Base-by-base conservation (phyloP, 53 echinoderm and acorn worm genomes). In the Hippasteria phrygiana region DNA sequence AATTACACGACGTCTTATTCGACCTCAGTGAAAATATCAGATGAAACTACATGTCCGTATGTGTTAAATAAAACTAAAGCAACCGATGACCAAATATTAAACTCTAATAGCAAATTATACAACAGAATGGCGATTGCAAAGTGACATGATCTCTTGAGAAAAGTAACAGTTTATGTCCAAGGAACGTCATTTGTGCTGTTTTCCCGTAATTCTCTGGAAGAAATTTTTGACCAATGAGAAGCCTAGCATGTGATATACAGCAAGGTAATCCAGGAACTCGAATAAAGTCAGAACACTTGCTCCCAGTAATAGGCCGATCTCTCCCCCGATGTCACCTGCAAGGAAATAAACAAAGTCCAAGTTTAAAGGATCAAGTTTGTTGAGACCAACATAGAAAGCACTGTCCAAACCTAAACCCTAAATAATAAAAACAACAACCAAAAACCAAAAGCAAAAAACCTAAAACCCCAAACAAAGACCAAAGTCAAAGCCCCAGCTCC, bases 241-340 rank as follows among this genome's bases (percentile, higher is more conserved):
- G 33, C 69, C 69, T 26, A 67, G 7, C 37, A 89, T 34, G 28
- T 77, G 24, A 31, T 67, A 64, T 2, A 79, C 78, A 37, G 79
- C 28, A 26, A 43, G n/a, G 33, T 67, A 89, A 38, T 89, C 89
- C 14, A 79, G 11, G 71, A 89, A 89, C 55, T 89, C 89, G 39
- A 89, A 89, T 14, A 79, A 10, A 10, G 89, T 89, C 0, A 89
- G 89, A 40, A 89, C 35, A 39, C 89, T 89, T 43, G 89, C 89
- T 34, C 89, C 89, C 11, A 89, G 69, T 47, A 62, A 43, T 5
- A 89, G 27, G 38, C 89, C 89, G 16, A 89, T 33, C 13, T 62
- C 34, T 4, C 89, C 89, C 26, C 89, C 89, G 41, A 89, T 14
- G 37, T 89, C 89, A 71, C 89, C 89, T 89, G 6, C 2, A 87